Conservation (phyloP, 2,797 vertebrate genomes). For the Garrulus glandarius region DNA sequence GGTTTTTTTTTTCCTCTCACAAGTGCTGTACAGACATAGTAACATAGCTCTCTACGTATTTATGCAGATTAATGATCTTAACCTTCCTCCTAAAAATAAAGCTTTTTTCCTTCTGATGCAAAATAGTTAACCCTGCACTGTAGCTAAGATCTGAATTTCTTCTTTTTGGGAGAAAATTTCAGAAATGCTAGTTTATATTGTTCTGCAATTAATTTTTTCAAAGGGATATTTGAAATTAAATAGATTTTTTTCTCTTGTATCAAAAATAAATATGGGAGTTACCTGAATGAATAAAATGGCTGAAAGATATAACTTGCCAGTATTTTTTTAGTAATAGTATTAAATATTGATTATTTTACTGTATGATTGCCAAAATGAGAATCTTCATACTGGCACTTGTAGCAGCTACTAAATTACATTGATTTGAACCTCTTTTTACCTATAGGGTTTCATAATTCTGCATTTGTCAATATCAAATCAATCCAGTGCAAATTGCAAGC, state of each 20-base stretch:
- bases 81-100: neutral
- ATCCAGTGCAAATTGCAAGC: constrained; percentile 43
- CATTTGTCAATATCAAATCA: constrained; percentile 67
- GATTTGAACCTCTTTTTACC: constrained; percentile 60
- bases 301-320: neutral
- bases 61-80: neutral
- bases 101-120: neutral
- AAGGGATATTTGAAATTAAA: neutral
- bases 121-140: neutral
- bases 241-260: neutral
- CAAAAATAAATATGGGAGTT: neutral
- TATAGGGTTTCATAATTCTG: constrained; percentile 69
- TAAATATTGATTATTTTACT: constrained; percentile 58
- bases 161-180: neutral
- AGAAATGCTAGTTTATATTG: neutral
- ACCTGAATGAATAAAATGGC: neutral
- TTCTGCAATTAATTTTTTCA: neutral
- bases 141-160: neutral
- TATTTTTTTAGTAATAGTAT: constrained; percentile 38
- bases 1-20: rapidly evolving
- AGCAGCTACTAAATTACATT: constrained; percentile 58
- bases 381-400: constrained; percentile 19
- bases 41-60: neutral
- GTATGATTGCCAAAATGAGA: constrained; percentile 32
- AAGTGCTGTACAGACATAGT: neutral